phyloP scores from a whole-genome alignment of 1,140 invertebrate genomes.

The Aphelinus atriplicis region DNA sequence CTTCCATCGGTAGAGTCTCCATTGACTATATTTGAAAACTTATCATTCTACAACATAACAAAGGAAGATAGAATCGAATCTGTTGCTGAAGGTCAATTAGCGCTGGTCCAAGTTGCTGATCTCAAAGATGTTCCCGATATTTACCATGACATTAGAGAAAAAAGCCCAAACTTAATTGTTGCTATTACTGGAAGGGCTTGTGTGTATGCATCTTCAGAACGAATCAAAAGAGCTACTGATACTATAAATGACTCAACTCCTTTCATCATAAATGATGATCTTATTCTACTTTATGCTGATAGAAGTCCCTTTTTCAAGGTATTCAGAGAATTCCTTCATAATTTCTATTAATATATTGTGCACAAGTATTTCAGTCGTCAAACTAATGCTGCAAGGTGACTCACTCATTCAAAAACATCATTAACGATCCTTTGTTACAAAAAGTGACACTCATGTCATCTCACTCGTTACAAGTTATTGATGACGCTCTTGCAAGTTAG shows the following conservation, averaged over 20 bases:
- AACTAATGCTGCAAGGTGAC: no score
- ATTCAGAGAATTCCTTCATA: constrained; percentile 2
- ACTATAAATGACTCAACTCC: constrained; percentile 9
- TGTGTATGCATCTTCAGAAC: constrained; percentile 42
- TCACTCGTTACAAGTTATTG: no score
- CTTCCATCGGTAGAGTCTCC: constrained; percentile 53
- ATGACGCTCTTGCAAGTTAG: no score
- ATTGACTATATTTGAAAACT: constrained; percentile 47
- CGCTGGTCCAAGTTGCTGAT: constrained; percentile 44
- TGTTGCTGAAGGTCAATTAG: constrained; percentile 46
- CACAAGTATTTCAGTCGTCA: no score
- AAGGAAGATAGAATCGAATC: constrained; percentile 47
- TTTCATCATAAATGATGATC: constrained; percentile 18
- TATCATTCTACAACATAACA: constrained; percentile 51
- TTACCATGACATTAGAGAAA: constrained; percentile 49
- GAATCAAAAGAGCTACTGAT: constrained; percentile 47
- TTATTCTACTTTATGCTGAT: constrained; percentile 52
- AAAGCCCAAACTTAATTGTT: constrained; percentile 49
- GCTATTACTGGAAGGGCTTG: constrained; percentile 58
- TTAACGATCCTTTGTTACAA: no score
- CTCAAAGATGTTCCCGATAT: constrained; percentile 53
- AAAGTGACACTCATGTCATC: no score
- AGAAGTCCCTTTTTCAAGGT: constrained; percentile 48
- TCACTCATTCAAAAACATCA: no score
- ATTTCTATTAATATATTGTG: no score